phyloP scores from a whole-genome alignment of 2,888 invertebrate species.

The Antheraea yamamai region DNA sequence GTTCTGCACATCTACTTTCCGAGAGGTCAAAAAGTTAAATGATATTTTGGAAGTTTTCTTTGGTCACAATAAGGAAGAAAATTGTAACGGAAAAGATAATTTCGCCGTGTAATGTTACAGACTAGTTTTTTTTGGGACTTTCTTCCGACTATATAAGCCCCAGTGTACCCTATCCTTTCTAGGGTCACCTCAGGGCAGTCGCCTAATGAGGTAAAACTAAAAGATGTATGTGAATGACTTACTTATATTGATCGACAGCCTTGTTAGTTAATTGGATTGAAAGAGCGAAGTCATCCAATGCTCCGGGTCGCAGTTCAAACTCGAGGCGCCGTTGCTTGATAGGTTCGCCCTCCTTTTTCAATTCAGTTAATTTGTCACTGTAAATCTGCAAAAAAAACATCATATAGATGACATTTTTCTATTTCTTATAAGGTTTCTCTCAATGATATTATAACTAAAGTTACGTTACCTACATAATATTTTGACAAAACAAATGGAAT shows the following conservation, averaged over 20 bases:
- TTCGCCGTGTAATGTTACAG: too few species aligned
- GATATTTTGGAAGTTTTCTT: not conserved
- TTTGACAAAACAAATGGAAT: too few species aligned
- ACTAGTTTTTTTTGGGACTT: too few species aligned
- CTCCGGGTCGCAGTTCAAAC: slow-evolving; percentile 89
- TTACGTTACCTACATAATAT: too few species aligned
- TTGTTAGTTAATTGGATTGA: slow-evolving; percentile 91
- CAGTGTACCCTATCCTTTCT: too few species aligned
- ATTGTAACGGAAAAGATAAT: too few species aligned
- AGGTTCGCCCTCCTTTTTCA: slow-evolving; percentile 92
- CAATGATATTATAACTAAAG: too few species aligned
- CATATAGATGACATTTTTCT: not conserved
- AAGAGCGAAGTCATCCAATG: slow-evolving; percentile 90
- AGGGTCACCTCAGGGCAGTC: too few species aligned
- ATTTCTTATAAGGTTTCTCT: not conserved
- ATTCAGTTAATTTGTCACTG: slow-evolving; percentile 82
- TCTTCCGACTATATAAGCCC: too few species aligned
- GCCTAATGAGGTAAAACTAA: too few species aligned
- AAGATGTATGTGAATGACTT: slow-evolving; percentile 32
- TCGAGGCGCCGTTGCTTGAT: slow-evolving; percentile 92
- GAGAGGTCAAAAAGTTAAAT: not conserved
- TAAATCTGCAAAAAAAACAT: slow-evolving; percentile 72
- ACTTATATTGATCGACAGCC: slow-evolving; percentile 87
- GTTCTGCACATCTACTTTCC: too few species aligned
- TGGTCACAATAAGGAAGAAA: too few species aligned